phyloP scores from a whole-genome alignment of 2,797 vertebrate genomes.

The Falco cherrug region DNA sequence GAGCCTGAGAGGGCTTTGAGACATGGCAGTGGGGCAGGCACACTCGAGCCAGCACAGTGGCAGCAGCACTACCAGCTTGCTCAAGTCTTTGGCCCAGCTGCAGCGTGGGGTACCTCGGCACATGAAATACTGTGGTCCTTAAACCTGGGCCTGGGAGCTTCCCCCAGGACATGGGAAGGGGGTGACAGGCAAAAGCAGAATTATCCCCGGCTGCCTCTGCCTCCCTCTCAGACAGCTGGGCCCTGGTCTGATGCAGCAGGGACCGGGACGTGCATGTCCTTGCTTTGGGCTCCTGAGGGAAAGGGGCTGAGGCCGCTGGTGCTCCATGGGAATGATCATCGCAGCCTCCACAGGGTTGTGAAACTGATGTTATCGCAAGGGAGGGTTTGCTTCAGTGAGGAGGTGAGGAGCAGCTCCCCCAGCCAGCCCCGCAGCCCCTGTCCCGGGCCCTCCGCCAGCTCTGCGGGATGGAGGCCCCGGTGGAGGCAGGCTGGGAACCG shows the following conservation, averaged over 20 bases:
- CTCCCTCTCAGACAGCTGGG: neutral
- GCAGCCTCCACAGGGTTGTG: neutral
- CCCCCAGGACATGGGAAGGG: neutral
- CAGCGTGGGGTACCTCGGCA: neutral
- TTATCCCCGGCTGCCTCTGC: neutral
- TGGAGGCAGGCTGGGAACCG: neutral
- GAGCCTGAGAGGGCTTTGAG: neutral
- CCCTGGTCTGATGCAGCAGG: neutral
- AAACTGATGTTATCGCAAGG: constrained; percentile 31
- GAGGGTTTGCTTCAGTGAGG: neutral
- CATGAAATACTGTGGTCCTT: rapidly evolving
- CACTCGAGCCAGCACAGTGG: rapidly evolving
- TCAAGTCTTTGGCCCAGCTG: neutral
- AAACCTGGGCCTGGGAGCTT: neutral
- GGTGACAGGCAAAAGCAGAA: neutral
- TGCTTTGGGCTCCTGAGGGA: neutral
- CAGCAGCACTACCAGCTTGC: neutral
- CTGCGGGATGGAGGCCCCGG: neutral
- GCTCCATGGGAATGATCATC: neutral
- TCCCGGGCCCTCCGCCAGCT: neutral
- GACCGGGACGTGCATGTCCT: rapidly evolving
- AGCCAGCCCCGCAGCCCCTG: neutral
- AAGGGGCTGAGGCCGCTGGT: neutral
- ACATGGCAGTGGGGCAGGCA: rapidly evolving
- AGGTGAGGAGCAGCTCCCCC: neutral